A percentile compares a stretch with the other conserved stretches of the same genome.
Evolutionary conservation across 2,888 invertebrate species (phyloP).

Genomic region (Harpagoxenus sublaevis): DNA sequence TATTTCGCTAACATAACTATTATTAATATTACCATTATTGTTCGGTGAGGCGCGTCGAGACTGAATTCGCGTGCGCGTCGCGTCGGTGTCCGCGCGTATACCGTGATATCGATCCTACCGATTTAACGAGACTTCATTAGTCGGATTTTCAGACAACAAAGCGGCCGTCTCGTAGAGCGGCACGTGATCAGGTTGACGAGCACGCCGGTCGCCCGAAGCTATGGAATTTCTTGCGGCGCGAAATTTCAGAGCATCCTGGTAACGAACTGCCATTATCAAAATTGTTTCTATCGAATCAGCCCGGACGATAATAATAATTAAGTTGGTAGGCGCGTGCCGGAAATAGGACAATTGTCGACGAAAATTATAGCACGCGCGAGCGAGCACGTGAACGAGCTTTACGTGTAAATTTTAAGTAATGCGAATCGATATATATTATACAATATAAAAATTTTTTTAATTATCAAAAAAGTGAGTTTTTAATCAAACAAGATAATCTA

Average conservation of each 20-base stretch:
- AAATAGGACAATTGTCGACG: conserved; percentile 22
- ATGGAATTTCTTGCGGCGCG: conserved; percentile 64
- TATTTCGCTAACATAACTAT: conserved; percentile 42
- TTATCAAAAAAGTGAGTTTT: background rate
- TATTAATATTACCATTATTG: conserved; percentile 58
- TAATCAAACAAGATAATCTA: background rate
- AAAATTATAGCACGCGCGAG: conserved; percentile 23
- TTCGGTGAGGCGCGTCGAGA: conserved; percentile 21
- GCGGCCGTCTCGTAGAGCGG: conserved; percentile 56
- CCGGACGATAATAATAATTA: conserved; percentile 57
- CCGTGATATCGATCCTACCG: conserved; percentile 65
- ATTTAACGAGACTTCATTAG: conserved; percentile 73
- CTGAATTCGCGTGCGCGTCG: conserved; percentile 22
- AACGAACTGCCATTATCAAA: conserved; percentile 66
- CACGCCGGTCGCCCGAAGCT: conserved; percentile 35
- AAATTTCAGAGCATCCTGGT: conserved; percentile 60
- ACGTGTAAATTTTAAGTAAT: conserved; percentile 11
- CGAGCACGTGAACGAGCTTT: background rate
- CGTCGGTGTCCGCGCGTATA: conserved; percentile 26
- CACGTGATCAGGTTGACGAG: conserved; percentile 71
- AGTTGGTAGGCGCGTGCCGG: conserved; percentile 39
- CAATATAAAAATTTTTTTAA: background rate
- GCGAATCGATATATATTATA: background rate
- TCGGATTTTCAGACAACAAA: conserved; percentile 71
- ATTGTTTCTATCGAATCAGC: conserved; percentile 55